Evolutionary conservation across 2,797 vertebrate species (phyloP).

Genomic region (Takifugu ocellatus): DNA sequence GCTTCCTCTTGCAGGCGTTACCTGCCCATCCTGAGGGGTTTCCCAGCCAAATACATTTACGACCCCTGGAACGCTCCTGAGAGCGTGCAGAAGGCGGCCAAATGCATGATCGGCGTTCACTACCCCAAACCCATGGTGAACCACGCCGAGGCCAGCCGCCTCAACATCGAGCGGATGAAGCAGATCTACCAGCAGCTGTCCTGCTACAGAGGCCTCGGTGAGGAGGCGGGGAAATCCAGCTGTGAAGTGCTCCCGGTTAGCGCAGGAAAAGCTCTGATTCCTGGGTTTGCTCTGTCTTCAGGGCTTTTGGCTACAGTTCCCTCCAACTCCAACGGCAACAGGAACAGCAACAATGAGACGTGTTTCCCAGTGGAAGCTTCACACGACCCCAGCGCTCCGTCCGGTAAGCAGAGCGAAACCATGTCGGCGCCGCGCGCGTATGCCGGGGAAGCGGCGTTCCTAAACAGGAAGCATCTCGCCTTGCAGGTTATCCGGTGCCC

Average conservation of each 20-base stretch:
- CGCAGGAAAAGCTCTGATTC: background rate
- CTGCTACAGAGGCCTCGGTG: constrained; percentile 89
- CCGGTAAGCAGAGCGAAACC: constrained; percentile 60
- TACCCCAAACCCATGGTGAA: constrained; percentile 97
- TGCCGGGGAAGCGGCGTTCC: background rate
- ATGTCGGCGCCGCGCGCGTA: background rate
- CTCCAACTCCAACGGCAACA: constrained; percentile 73
- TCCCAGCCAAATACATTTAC: constrained; percentile 96
- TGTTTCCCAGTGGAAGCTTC: constrained; percentile 77
- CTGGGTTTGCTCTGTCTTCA: constrained; percentile 41
- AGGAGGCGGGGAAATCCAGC: constrained; percentile 23
- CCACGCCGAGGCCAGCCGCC: constrained; percentile 90
- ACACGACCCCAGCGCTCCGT: constrained; percentile 66
- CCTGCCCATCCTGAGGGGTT: constrained; percentile 90
- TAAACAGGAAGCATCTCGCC: background rate
- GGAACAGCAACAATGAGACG: constrained; percentile 62
- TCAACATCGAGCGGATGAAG: constrained; percentile 98
- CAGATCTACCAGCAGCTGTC: constrained; percentile 94
- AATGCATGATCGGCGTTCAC: constrained; percentile 90
- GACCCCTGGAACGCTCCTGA: constrained; percentile 97
- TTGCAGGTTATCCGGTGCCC: constrained; percentile 66
- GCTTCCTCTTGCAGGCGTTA: constrained; percentile 78
- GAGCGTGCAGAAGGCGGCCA: constrained; percentile 88
- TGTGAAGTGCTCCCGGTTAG: background rate
- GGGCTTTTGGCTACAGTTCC: constrained; percentile 93